A percentile compares a stretch with the other conserved stretches of the same genome.
Conservation (phyloP, 2,113 vertebrate species). For the Bos javanicus region DNA sequence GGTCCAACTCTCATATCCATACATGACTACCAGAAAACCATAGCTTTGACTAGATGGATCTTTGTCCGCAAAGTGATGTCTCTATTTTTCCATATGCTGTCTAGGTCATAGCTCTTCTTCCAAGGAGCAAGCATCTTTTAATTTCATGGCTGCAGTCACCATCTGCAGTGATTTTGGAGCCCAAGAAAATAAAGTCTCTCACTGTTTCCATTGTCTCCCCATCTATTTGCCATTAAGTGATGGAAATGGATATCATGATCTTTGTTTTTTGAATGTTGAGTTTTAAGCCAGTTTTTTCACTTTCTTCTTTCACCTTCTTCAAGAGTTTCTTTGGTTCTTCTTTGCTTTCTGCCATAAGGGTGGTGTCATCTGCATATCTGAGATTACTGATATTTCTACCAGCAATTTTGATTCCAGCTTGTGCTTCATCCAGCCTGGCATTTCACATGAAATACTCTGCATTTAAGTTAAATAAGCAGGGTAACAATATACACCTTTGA, state of each 20-base stretch:
- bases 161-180: background rate
- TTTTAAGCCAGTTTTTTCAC: background rate
- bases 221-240: background rate
- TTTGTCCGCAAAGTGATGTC: background rate
- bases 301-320: background rate
- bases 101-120: background rate
- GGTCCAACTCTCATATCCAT: background rate
- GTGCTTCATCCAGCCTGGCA: background rate
- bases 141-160: background rate
- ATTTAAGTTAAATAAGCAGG: background rate
- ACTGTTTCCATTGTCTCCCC: background rate
- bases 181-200: background rate
- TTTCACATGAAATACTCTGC: background rate
- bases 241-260: background rate
- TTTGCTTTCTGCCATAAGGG: background rate
- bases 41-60: background rate
- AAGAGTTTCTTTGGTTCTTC: background rate
- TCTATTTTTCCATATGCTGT: background rate
- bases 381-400: background rate
- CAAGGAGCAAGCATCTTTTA: background rate
- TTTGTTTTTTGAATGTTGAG: background rate
- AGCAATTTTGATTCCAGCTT: background rate
- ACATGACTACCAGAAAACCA: background rate
- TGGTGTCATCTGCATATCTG: background rate
- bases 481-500: background rate